phyloP scores from a whole-genome alignment of 2,113 vertebrate genomes.

The Tyto alba region DNA sequence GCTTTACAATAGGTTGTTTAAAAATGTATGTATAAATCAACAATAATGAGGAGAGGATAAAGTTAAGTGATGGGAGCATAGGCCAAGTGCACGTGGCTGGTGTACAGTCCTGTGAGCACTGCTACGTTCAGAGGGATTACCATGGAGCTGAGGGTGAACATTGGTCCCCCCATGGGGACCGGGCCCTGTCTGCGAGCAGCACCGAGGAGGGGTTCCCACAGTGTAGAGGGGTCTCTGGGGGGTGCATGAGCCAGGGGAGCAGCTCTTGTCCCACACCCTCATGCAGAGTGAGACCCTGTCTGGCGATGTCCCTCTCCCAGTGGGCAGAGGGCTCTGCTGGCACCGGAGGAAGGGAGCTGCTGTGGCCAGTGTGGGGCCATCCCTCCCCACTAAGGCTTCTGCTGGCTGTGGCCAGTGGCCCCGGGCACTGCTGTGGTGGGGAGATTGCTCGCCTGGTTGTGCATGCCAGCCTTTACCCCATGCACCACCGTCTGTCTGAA shows the following conservation, averaged over 20 bases:
- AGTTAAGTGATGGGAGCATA: background rate
- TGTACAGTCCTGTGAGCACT: background rate
- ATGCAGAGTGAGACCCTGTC: background rate
- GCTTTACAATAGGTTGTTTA: background rate
- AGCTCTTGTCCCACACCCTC: fast-evolving
- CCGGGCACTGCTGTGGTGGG: background rate
- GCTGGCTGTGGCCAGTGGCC: background rate
- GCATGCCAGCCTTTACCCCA: fast-evolving
- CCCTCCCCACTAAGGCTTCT: background rate
- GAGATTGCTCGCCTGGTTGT: fast-evolving
- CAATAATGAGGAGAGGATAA: background rate
- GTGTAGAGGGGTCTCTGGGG: background rate
- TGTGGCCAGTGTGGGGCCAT: fast-evolving
- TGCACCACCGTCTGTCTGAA: background rate
- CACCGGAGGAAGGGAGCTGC: background rate
- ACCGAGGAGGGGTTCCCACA: background rate
- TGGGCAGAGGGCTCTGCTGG: background rate
- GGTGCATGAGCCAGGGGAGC: background rate
- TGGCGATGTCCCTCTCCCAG: fast-evolving
- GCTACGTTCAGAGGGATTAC: background rate
- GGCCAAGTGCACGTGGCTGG: background rate
- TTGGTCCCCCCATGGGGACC: fast-evolving
- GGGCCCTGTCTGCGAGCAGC: background rate
- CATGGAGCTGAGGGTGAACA: fast-evolving
- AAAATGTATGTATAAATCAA: background rate